Evolutionary conservation across 2,797 vertebrate species (phyloP).

Genomic region (Pangasius krempfi): DNA sequence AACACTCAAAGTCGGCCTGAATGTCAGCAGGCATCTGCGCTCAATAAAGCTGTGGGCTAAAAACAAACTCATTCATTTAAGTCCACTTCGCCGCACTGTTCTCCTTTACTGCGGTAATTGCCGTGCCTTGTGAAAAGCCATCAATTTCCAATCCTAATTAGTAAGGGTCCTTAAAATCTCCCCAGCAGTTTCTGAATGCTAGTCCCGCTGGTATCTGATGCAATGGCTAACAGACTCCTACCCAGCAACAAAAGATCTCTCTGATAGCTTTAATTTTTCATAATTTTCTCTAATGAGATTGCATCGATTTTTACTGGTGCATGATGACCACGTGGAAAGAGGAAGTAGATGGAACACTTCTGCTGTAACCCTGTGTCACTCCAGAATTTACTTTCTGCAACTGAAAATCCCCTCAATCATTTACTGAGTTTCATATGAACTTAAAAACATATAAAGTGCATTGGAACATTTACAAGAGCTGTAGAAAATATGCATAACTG

Average conservation of each 20-base stretch:
- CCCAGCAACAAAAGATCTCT: slow-evolving; percentile 85
- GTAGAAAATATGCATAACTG: neutral
- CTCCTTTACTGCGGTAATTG: slow-evolving; percentile 79
- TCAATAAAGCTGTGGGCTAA: slow-evolving; percentile 40
- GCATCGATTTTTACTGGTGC: slow-evolving; percentile 85
- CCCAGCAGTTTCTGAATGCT: slow-evolving; percentile 84
- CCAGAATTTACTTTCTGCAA: slow-evolving; percentile 1
- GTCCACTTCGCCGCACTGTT: slow-evolving; percentile 55
- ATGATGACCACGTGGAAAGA: slow-evolving; percentile 65
- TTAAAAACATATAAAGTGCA: neutral
- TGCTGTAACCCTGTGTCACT: neutral
- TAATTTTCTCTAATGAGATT: slow-evolving; percentile 88
- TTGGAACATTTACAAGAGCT: neutral
- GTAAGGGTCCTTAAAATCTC: slow-evolving; percentile 89
- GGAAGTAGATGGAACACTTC: slow-evolving; percentile 51
- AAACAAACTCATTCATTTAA: slow-evolving; percentile 58
- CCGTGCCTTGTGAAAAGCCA: slow-evolving; percentile 88
- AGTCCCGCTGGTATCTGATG: slow-evolving; percentile 78
- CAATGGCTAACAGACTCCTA: slow-evolving; percentile 83
- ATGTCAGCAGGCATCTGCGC: slow-evolving; percentile 54
- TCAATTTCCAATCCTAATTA: slow-evolving; percentile 94
- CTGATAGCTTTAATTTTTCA: slow-evolving; percentile 84
- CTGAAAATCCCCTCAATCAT: neutral
- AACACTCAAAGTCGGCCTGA: slow-evolving; percentile 47
- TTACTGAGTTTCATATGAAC: neutral